Base-by-base conservation (phyloP, 2,888 invertebrate genomes). In the Maniola hyperantus region DNA sequence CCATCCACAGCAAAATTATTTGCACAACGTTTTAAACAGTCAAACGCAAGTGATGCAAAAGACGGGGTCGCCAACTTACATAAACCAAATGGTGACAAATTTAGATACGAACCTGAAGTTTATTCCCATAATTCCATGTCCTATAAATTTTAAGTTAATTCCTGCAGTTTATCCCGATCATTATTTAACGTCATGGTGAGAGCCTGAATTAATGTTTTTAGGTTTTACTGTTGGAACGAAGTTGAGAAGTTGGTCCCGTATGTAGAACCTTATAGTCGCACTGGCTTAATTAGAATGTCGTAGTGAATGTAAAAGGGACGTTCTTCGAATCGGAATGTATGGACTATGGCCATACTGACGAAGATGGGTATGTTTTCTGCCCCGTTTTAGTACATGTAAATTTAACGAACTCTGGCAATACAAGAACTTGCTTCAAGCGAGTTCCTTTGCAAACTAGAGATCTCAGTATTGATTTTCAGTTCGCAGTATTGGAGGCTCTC, bases 241-340 rank as follows among this genome's bases (percentile, higher is more conserved):
- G 48, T 48, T 48, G 48, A 15, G n/a, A 48, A 18, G 6, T 48
- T 48, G 48, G 48, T 48, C 8, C 18, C 8, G 10, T 48, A 18
- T 48, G 48, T 48, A 48, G 48, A 48, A 15, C 48, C 8, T 18
- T 34, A 58, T 46, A 58, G 48, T 33, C 46, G 50, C 67, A 61
- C 15, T 48, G 18, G 57, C 58, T 67, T 69, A 69, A 69, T 69
- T 69, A 69, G 64, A 69, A 69, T 67, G 69, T 69, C 64, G 50
- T 53, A 54, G 67, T 61, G 67, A 67, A 66, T 67, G 69, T 64
- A 42, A 44, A 57, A 42, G 69, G 51, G 15, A 66, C 66, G 69
- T 60, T 48, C 10, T 51, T 60, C 46, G 69, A 69, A 69, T 69
- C 46, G 60, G 60, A 61, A 69, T 66, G 69, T 64, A 61, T 64